Conservation (phyloP, 2,113 vertebrate genomes). For the Hippolais icterina region DNA sequence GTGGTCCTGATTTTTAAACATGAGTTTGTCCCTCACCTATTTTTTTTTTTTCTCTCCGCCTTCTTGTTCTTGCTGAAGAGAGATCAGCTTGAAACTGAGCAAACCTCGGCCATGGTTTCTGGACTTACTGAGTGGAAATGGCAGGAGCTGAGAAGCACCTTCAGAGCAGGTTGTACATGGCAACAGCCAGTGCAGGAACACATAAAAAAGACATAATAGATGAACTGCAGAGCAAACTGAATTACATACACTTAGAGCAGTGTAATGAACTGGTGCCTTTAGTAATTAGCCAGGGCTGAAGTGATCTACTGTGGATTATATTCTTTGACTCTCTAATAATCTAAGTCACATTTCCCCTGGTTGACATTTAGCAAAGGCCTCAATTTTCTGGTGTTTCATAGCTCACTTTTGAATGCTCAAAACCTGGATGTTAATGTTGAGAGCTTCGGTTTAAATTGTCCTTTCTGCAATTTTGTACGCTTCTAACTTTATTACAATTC, state of each 20-base stretch:
- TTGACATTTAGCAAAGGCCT: constrained; percentile 59
- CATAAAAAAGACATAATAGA: constrained; percentile 28
- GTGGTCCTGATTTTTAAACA: neutral
- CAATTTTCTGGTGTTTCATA: constrained; percentile 47
- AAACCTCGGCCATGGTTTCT: neutral
- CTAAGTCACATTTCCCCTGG: constrained; percentile 53
- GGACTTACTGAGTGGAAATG: neutral
- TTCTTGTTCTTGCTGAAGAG: neutral
- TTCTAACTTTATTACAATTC: constrained; percentile 39
- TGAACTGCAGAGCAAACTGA: constrained; percentile 61
- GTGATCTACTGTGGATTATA: constrained; percentile 59
- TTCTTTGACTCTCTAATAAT: constrained; percentile 63
- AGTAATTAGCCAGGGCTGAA: constrained; percentile 56
- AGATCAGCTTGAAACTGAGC: neutral
- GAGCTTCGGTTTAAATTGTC: constrained; percentile 40
- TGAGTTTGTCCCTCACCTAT: neutral
- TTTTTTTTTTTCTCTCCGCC: neutral
- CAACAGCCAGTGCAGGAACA: neutral
- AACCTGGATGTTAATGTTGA: constrained; percentile 29
- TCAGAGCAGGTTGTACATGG: neutral
- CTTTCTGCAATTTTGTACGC: constrained; percentile 9
- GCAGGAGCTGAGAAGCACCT: neutral
- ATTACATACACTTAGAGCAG: constrained; percentile 48
- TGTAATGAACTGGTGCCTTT: constrained; percentile 63
- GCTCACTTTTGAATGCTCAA: constrained; percentile 41